Conservation (phyloP, 2,113 vertebrate genomes). For the Cavia porcellus region DNA sequence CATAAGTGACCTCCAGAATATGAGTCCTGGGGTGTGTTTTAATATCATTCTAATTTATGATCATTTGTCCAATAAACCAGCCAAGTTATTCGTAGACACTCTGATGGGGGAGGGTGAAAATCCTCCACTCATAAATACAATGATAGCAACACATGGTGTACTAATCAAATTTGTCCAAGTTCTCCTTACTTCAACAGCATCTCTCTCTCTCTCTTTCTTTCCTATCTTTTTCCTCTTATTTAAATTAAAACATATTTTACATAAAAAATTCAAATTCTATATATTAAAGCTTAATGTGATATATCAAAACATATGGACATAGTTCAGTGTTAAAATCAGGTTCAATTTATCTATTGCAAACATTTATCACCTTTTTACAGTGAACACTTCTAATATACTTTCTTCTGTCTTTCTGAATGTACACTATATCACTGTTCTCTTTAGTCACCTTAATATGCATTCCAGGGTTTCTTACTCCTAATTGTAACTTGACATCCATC, state of each 20-base stretch:
- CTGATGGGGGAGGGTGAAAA: neutral
- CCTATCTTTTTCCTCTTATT: neutral
- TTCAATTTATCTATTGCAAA: neutral
- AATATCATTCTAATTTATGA: neutral
- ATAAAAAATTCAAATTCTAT: neutral
- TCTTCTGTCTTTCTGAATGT: neutral
- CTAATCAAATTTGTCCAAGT: neutral
- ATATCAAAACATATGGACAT: neutral
- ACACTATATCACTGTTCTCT: neutral
- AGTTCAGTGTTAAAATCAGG: neutral
- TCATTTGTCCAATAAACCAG: neutral
- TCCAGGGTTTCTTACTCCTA: neutral
- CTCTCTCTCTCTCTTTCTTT: neutral
- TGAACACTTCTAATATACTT: neutral
- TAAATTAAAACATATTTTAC: neutral
- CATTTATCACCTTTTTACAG: neutral
- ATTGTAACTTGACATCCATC: too few relatives aligned
- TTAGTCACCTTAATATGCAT: neutral
- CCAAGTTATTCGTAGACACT: neutral
- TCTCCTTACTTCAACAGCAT: neutral
- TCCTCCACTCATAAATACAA: neutral
- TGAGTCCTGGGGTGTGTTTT: neutral
- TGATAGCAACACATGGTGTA: fast-evolving
- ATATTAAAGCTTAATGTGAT: neutral
- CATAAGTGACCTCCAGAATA: neutral